Percentiles rank a stretch among this genome's conserved stretches.
phyloP scores from a whole-genome alignment of 2,888 invertebrate genomes.

The Heterodera filipjevi region DNA sequence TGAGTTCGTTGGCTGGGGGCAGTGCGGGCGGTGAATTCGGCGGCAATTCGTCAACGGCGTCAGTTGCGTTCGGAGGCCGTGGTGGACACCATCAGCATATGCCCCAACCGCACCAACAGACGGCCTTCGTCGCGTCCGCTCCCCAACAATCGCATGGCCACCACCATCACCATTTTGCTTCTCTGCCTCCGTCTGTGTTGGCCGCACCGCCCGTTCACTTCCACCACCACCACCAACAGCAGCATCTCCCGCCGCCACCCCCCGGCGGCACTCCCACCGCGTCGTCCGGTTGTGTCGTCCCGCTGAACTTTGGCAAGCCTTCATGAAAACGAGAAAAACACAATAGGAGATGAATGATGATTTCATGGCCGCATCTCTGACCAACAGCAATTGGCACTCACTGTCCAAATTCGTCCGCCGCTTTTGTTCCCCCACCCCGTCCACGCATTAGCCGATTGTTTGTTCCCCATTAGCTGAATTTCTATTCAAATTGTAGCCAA shows the following conservation, averaged over 20 bases:
- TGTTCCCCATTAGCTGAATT: constrained; percentile 11
- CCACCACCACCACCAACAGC: constrained; percentile 25
- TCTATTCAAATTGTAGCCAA: constrained; percentile 4
- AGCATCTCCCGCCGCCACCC: neutral
- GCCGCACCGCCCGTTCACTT: constrained; percentile 7
- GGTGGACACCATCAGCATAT: constrained; percentile 31
- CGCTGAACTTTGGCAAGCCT: neutral
- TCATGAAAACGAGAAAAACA: neutral
- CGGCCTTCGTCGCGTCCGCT: constrained; percentile 7
- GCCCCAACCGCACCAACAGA: constrained; percentile 24
- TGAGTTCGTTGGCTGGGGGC: constrained; percentile 24
- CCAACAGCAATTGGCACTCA: neutral
- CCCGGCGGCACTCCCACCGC: neutral
- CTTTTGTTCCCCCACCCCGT: neutral
- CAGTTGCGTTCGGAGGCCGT: constrained; percentile 11
- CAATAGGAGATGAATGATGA: neutral
- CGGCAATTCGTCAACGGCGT: neutral
- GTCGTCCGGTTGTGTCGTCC: neutral
- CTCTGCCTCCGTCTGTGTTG: neutral
- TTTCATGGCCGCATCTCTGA: neutral
- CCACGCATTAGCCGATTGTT: neutral
- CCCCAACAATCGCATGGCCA: constrained; percentile 20
- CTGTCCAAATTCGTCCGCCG: neutral
- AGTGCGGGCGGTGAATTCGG: constrained; percentile 11
- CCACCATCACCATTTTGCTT: constrained; percentile 18